These are phyloP conservation scores for Nestor notabilis DNA, from an alignment of 2,113 vertebrate genomes.

Conservation along the genomic window DNA sequence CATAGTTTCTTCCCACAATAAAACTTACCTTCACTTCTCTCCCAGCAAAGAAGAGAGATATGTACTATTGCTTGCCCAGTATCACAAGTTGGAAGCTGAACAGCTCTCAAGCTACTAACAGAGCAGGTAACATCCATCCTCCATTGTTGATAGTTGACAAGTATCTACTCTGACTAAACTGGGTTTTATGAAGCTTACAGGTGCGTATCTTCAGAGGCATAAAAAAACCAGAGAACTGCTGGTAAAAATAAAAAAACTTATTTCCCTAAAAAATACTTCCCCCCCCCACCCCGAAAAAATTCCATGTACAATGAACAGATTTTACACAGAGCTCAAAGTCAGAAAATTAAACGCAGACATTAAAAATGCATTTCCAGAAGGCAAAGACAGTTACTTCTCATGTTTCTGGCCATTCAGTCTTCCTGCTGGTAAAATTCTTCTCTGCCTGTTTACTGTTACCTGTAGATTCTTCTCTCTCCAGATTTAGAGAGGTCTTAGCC, in stretches of 20 bases:
- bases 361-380: not conserved
- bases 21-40: not conserved
- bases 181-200: not conserved
- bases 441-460: not conserved
- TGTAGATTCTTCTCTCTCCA: not conserved
- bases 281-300: too few relatives aligned
- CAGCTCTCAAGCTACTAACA: not conserved
- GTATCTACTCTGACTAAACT: not conserved
- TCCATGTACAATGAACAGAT: not conserved
- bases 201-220: not conserved
- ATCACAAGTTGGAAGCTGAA: not conserved
- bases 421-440: not conserved
- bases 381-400: not conserved
- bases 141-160: not conserved
- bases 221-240: not conserved
- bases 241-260: not conserved
- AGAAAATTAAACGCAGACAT: not conserved
- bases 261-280: not conserved
- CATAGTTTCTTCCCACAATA: not conserved
- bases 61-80: not conserved
- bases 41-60: not conserved
- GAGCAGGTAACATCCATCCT: rapidly evolving
- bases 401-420: not conserved
- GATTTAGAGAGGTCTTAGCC: not conserved
- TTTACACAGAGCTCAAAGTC: not conserved